Conservation (phyloP, 1,140 invertebrate species). For the Calephelis nemesis region DNA sequence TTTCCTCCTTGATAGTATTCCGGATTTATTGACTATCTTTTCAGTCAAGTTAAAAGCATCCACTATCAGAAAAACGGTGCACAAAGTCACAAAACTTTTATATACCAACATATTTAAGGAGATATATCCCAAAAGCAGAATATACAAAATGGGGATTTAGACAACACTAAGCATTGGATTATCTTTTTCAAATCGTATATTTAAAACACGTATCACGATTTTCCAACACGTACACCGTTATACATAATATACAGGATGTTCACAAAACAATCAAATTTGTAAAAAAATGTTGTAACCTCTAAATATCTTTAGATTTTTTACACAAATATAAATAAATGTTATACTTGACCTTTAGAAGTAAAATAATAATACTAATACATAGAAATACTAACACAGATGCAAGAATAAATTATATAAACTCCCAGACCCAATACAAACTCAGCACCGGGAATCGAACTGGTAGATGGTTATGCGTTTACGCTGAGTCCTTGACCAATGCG, state of each 20-base stretch:
- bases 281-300: too few species aligned
- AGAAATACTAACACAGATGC: too few species aligned
- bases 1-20: constrained; percentile 81
- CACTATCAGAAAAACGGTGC: neutral
- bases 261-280: neutral
- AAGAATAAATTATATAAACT: too few species aligned
- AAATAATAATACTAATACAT: too few species aligned
- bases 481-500: too few species aligned
- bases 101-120: neutral
- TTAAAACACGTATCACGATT: constrained; percentile 59
- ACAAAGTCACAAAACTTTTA: neutral
- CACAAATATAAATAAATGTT: too few species aligned
- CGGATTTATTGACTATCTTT: constrained; percentile 26
- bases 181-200: constrained; percentile 35
- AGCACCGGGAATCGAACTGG: too few species aligned
- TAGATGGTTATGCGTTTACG: too few species aligned
- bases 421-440: too few species aligned
- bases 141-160: constrained; percentile 29
- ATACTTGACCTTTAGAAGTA: too few species aligned
- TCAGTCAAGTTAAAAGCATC: neutral
- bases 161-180: constrained; percentile 35
- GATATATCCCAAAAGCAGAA: constrained; percentile 22
- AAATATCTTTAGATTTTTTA: too few species aligned
- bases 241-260: constrained; percentile 36
- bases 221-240: constrained; percentile 50